These are phyloP conservation scores for Gracilinanus agilis DNA, from an alignment of 2,113 vertebrate species.

Conservation along the genomic window DNA sequence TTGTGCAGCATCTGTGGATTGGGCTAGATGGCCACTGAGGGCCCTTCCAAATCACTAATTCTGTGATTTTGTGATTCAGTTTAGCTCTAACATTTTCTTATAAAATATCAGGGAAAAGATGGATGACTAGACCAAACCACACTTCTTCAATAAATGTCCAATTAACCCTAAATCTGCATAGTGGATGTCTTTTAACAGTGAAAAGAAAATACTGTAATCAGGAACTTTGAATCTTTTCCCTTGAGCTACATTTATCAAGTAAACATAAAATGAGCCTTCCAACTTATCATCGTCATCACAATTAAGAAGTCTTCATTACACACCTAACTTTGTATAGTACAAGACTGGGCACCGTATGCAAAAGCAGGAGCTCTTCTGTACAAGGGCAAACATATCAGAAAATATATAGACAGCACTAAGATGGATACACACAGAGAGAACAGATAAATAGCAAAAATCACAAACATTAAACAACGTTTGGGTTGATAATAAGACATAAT, in stretches of 20 bases:
- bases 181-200: constrained; percentile 38
- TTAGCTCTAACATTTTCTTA: constrained; percentile 28
- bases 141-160: constrained; percentile 57
- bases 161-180: constrained; percentile 55
- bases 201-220: constrained; percentile 57
- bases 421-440: constrained; percentile 40
- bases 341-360: neutral
- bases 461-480: neutral
- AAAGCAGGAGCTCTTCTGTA: neutral
- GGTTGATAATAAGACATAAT: neutral
- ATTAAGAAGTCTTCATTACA: constrained; percentile 36
- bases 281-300: constrained; percentile 43
- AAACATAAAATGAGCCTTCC: constrained; percentile 59
- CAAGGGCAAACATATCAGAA: constrained; percentile 5
- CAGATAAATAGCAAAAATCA: constrained; percentile 32
- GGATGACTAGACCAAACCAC: constrained; percentile 59
- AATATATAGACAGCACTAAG: constrained; percentile 37
- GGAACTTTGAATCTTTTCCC: constrained; percentile 57
- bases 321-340: constrained; percentile 42
- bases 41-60: neutral
- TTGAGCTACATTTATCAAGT: constrained; percentile 70
- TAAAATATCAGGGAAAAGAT: constrained; percentile 58
- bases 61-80: neutral
- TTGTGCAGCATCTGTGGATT: constrained; percentile 15
- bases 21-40: neutral